phyloP scores from a whole-genome alignment of 2,797 vertebrate species.

The Rhinophrynus dorsalis region DNA sequence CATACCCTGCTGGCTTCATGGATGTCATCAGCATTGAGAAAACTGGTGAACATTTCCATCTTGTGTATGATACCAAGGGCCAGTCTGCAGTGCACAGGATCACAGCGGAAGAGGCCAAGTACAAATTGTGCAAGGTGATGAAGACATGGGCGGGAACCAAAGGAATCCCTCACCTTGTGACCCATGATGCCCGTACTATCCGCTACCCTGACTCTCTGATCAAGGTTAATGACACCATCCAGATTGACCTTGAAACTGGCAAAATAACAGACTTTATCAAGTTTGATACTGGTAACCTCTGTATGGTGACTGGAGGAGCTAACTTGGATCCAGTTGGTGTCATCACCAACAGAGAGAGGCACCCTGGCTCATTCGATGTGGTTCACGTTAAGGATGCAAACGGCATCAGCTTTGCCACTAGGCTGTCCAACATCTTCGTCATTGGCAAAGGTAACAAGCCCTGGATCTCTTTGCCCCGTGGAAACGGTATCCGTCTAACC shows the following conservation, averaged over 20 bases:
- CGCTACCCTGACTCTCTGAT: slow-evolving; percentile 95
- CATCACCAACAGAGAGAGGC: slow-evolving; percentile 95
- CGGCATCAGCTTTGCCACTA: slow-evolving; percentile 93
- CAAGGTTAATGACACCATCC: slow-evolving; percentile 94
- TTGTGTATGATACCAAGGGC: too few relatives aligned
- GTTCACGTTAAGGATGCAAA: slow-evolving; percentile 95
- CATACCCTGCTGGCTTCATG: too few relatives aligned
- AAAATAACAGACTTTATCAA: too few relatives aligned
- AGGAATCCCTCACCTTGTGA: slow-evolving; percentile 94
- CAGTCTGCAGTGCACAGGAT: too few relatives aligned
- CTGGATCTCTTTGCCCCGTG: slow-evolving; percentile 94
- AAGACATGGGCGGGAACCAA: slow-evolving; percentile 92
- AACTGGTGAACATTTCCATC: too few relatives aligned
- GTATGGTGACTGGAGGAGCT: slow-evolving; percentile 96
- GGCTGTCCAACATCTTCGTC: slow-evolving; percentile 96
- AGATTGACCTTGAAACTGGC: slow-evolving; percentile 94
- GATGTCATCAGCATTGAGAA: slow-evolving; percentile 98
- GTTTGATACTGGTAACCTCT: slow-evolving; percentile 92
- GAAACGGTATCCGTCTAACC: slow-evolving; percentile 96
- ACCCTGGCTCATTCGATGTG: slow-evolving; percentile 94
- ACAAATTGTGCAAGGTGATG: slow-evolving; percentile 96
- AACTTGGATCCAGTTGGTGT: slow-evolving; percentile 95
- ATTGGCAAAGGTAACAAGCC: slow-evolving; percentile 97
- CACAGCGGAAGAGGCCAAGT: too few relatives aligned
- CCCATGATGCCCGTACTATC: slow-evolving; percentile 95